phyloP scores from a whole-genome alignment of 2,113 vertebrate species.

The Antigone vipio region DNA sequence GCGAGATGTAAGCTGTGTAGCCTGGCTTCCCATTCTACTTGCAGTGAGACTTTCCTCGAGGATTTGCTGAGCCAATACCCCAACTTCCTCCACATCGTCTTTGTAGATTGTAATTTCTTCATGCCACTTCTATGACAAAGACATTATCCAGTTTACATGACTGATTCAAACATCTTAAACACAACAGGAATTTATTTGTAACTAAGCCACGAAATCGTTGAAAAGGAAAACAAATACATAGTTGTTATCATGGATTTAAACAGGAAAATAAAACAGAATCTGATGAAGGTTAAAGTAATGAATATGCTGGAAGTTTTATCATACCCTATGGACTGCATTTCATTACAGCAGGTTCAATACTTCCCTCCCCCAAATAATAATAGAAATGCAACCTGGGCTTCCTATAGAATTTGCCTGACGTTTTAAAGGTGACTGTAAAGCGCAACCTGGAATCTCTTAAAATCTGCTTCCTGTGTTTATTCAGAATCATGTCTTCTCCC shows the following conservation, averaged over 20 bases:
- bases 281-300: background rate
- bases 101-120: slow-evolving; percentile 81
- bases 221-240: background rate
- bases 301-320: background rate
- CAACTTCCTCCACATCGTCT: slow-evolving; percentile 90
- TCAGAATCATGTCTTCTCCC: background rate
- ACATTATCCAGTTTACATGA: background rate
- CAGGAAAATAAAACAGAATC: background rate
- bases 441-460: background rate
- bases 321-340: background rate
- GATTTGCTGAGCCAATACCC: slow-evolving; percentile 87
- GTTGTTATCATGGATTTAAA: background rate
- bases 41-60: slow-evolving; percentile 87
- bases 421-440: background rate
- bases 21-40: slow-evolving; percentile 83
- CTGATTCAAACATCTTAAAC: background rate
- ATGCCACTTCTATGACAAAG: slow-evolving; percentile 81
- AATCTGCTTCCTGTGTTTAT: background rate
- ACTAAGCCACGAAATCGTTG: background rate
- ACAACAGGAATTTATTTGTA: background rate
- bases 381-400: background rate
- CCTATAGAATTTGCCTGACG: background rate
- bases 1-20: slow-evolving; percentile 86
- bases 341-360: background rate
- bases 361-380: background rate